Conservation (phyloP, 2,888 invertebrate genomes). For the Parnassius mnemosyne region DNA sequence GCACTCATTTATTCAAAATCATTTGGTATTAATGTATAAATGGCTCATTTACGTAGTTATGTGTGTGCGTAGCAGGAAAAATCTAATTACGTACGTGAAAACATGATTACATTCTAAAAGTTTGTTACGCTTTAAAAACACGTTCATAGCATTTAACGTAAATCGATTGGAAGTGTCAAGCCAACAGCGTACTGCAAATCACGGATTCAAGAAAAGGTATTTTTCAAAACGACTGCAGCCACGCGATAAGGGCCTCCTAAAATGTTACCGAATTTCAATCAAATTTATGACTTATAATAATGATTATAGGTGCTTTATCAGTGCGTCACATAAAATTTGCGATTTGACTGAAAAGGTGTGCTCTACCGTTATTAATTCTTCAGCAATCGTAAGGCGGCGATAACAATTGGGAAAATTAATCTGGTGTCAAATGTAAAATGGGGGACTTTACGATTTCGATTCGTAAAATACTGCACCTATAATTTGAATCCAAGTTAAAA, state of each 20-base stretch:
- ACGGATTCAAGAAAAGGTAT: slow-evolving; percentile 57
- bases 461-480: slow-evolving; percentile 32
- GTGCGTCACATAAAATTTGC: slow-evolving; percentile 72
- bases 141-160: slow-evolving; percentile 67
- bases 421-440: slow-evolving; percentile 49
- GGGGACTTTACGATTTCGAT: slow-evolving; percentile 33
- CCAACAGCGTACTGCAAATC: slow-evolving; percentile 55
- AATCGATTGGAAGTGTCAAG: slow-evolving; percentile 73
- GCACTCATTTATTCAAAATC: too few relatives aligned
- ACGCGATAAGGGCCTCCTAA: slow-evolving; percentile 70
- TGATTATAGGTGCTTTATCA: slow-evolving; percentile 78
- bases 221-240: slow-evolving; percentile 77
- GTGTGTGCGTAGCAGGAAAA: too few relatives aligned
- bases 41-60: too few relatives aligned
- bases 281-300: slow-evolving; percentile 80
- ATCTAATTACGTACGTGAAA: neutral
- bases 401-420: slow-evolving; percentile 77
- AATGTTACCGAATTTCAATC: slow-evolving; percentile 80
- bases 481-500: slow-evolving; percentile 1
- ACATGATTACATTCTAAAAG: neutral
- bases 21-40: too few relatives aligned
- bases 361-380: slow-evolving; percentile 76
- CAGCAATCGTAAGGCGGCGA: slow-evolving; percentile 75
- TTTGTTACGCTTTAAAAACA: neutral
- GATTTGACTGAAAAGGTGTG: slow-evolving; percentile 78